Base-by-base conservation (phyloP, 1,140 invertebrate genomes). In the Oscheius sp. region DNA sequence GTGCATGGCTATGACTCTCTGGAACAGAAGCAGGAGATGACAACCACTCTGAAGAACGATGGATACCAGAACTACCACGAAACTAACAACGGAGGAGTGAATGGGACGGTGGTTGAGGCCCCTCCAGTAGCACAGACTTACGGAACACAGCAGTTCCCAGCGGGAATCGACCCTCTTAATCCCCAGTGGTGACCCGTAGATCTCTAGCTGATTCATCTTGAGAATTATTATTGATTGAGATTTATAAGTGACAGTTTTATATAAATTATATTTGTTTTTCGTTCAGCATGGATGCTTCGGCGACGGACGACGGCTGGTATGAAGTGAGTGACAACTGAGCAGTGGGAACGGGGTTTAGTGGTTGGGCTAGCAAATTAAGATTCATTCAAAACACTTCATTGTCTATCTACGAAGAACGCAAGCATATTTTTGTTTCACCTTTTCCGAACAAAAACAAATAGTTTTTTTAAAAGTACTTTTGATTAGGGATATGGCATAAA, bases 181-280 rank as follows among this genome's bases (percentile, higher is more conserved):
- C 82, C 82, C 7, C 68, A 79, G 62, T 82, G 81, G 81, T n/a
- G n/a, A n/a, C n/a, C n/a, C n/a, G n/a, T 82, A 80, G 79, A 32
- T 34, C 0, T 34, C 36, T 63, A 63, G 15, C 10, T 63, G 61
- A 63, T 63, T 1, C 35, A 59, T 59, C 7, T 26, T 63, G 15
- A 63, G 15, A 32, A 63, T 63, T n/a, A 32, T 63, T 15, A 32
- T 32, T 63, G 35, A 15, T 59, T 10, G 23, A 15, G 15, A 45
- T 18, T 45, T 45, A 18, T 45, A 23, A 45, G 23, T n/a, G n/a
- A n/a, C n/a, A n/a, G n/a, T n/a, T n/a, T n/a, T n/a, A n/a, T n/a
- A n/a, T n/a, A n/a, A n/a, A n/a, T n/a, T n/a, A n/a, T n/a, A n/a
- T n/a, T n/a, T n/a, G n/a, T n/a, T 20, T 46, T 4, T 65, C 42